Base-by-base conservation (phyloP, 2,888 invertebrate species). In the Protophormia terraenovae region DNA sequence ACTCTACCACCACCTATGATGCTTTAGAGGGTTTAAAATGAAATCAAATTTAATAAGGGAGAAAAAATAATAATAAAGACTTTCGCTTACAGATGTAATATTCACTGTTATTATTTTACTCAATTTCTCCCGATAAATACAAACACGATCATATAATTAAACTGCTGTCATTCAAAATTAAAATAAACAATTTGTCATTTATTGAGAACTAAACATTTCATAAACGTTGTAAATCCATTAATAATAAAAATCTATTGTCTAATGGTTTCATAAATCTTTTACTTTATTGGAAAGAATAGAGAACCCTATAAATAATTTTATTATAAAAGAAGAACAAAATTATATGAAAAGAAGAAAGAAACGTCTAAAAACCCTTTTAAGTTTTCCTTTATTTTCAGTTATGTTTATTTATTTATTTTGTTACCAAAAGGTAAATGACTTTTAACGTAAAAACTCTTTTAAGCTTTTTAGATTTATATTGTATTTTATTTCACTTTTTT, bases 371-470 rank as follows among this genome's bases (percentile, higher is more conserved):
- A 27, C 16, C 24, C 29, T 47, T 66, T 47, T 66, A 29, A 29
- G 66, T 19, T 19, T 27, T 19, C 35, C 35, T 60, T 66, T 16
- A 5, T 66, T 41, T 24, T 12, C 0, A 10, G 3, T 14, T 35
- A 16, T 27, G 12, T 16, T 47, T 66, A n/a, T 22, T 53, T 55
- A 66, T 10, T 62, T 45, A 1, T 19, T 35, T 38, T 38, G 8
- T 62, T 27, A 71, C n/a, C 38, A 38, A 71, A 71, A 62, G 78
- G 60, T 71, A 41, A 79, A 72, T 55, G 50, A 72, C 71, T 72
- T 53, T 29, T 24, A 50, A 75, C 24, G 38, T 76, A 14, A 45
- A 67, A 60, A 69, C 14, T 47, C 27, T 66, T 55, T 41, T 45
- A 45, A 45, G 24, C 53, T 72, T 38, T 35, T 14, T 16, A 55